phyloP scores from a whole-genome alignment of 2,888 invertebrate species.

The Conchocele bisecta region DNA sequence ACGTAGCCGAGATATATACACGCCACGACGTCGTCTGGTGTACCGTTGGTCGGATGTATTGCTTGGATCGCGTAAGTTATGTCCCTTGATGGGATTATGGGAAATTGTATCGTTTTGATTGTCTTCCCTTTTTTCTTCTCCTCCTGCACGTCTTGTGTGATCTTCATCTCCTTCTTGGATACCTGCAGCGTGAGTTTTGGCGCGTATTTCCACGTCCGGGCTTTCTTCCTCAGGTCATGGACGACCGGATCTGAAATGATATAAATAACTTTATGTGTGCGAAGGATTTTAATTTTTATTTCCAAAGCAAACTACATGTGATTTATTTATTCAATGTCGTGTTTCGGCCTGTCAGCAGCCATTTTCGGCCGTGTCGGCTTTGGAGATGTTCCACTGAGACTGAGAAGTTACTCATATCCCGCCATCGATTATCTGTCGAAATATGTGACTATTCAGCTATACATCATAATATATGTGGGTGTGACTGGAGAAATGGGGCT shows the following conservation, averaged over 20 bases:
- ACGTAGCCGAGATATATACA: slow-evolving; percentile 96
- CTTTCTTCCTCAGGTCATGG: slow-evolving; percentile 91
- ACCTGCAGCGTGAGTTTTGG: slow-evolving; percentile 87
- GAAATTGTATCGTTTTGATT: slow-evolving; percentile 87
- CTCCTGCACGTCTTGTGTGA: slow-evolving; percentile 90
- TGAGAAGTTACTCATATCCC: too few species aligned
- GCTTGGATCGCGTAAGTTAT: slow-evolving; percentile 95
- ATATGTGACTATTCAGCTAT: too few species aligned
- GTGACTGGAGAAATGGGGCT: too few species aligned
- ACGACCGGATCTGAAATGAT: slow-evolving; percentile 94
- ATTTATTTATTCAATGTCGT: too few species aligned
- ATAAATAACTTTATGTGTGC: too few species aligned
- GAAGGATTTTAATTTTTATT: too few species aligned
- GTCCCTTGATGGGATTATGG: slow-evolving; percentile 84
- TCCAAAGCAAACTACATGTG: too few species aligned
- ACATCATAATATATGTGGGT: too few species aligned
- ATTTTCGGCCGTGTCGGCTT: too few species aligned
- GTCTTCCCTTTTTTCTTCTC: slow-evolving; percentile 77
- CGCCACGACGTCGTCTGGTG: slow-evolving; percentile 92
- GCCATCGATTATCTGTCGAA: too few species aligned
- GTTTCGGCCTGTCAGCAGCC: too few species aligned
- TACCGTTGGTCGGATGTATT: slow-evolving; percentile 86
- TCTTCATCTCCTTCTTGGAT: slow-evolving; percentile 95
- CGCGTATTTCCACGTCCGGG: slow-evolving; percentile 91
- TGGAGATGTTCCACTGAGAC: too few species aligned